These are phyloP conservation scores for Archilochus colubris DNA, from an alignment of 2,113 vertebrate species.

Conservation along the genomic window DNA sequence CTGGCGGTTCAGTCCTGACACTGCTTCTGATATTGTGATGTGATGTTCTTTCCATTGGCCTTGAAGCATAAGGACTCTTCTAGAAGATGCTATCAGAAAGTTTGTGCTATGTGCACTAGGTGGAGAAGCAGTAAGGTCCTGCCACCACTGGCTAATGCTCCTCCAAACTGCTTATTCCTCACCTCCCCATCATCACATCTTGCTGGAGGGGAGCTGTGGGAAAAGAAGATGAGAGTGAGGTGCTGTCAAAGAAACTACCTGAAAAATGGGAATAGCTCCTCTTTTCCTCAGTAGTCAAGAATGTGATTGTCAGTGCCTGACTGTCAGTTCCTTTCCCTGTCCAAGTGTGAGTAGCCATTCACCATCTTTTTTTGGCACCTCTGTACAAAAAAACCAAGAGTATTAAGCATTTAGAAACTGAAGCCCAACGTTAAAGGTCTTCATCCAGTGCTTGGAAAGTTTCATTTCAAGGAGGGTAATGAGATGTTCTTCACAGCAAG, in stretches of 20 bases:
- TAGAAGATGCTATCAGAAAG: neutral
- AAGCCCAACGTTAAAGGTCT: neutral
- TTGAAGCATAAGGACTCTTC: rapidly evolving
- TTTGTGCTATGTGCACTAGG: neutral
- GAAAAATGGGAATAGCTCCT: neutral
- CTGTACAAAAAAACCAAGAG: neutral
- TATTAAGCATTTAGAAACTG: neutral
- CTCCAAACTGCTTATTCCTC: neutral
- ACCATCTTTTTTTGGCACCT: neutral
- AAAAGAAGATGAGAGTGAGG: neutral
- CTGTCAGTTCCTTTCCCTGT: neutral
- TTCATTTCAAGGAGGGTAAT: neutral
- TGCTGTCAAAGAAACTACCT: neutral
- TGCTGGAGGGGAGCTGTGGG: neutral
- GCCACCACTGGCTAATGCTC: neutral
- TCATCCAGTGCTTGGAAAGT: neutral
- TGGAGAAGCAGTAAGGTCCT: neutral
- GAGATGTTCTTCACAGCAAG: neutral
- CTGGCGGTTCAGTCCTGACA: neutral
- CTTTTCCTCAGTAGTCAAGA: neutral
- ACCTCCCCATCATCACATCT: neutral
- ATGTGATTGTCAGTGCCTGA: neutral
- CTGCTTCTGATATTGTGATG: neutral
- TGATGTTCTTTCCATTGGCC: neutral
- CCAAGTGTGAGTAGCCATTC: neutral